Evolutionary conservation across 1,140 invertebrate species (phyloP), one percentile per base, ranked within the genome.

Genomic region (Sitophilus oryzae): DNA sequence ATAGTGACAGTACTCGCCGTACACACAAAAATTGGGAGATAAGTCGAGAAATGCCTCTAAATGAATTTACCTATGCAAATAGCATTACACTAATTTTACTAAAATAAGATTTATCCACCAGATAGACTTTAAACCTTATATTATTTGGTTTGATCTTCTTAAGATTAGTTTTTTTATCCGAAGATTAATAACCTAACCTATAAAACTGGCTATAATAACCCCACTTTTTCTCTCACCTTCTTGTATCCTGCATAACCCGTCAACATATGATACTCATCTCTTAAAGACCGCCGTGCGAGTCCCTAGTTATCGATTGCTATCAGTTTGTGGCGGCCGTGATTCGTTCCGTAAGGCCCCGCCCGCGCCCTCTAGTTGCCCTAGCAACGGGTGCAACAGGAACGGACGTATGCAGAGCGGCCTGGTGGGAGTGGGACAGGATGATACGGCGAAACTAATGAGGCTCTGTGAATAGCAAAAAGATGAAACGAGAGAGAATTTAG

Each of bases 291-390:
- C 35, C 42, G 5, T 43, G 22, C 18, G 41, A 25, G 23, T 20
- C 9, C 43, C 59, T n/a, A n/a, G 59, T 66, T 67, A 67, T 67
- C 66, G 66, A 67, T 67, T 67, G 62, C 60, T 62, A 66, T 67
- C 62, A 65, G 62, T 67, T 67, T 67, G 66, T 60, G 66, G 66
- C 62, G 50, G 63, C 61, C 59, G 66, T 67, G 66, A 67, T 67
- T 67, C 66, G 66, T 64, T 59, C 62, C 53, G 56, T 59, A 50
- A 48, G 46, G 66, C 66, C 56, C 66, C 66, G 66, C 66, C 66
- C 60, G 66, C 45, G 56, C 64, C 64, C 60, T 55, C 53, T 45
- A 15, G 64, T 67, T 56, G 59, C 61, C 62, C 61, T 63, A 61
- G 66, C 56, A 62, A 67, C 45, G 20, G 14, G 11, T 3, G 1